phyloP scores from a whole-genome alignment of 2,113 vertebrate species.

The Nannospalax galili region DNA sequence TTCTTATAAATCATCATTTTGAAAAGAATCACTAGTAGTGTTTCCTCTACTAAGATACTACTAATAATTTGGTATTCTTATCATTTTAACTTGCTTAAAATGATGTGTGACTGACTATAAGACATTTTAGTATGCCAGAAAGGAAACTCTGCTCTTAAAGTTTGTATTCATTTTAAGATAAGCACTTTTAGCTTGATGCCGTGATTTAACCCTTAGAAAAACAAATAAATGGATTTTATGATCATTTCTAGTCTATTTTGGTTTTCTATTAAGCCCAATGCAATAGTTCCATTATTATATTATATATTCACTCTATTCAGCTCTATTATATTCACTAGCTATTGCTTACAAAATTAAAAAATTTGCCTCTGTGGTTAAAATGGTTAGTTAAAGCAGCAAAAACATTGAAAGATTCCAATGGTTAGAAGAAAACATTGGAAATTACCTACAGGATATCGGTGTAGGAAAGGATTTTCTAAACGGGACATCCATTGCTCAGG shows the following conservation, averaged over 20 bases:
- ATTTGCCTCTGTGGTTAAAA: not conserved
- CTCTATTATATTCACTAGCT: not conserved
- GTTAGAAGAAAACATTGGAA: no score
- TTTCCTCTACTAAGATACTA: not conserved
- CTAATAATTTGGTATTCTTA: not conserved
- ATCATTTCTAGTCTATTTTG: not conserved
- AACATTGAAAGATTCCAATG: not conserved
- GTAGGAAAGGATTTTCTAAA: no score
- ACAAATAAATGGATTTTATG: slow-evolving; percentile 10
- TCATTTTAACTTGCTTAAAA: slow-evolving; percentile 43
- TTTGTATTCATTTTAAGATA: slow-evolving; percentile 25
- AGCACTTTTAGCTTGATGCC: not conserved
- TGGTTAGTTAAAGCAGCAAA: not conserved
- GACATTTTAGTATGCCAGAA: not conserved
- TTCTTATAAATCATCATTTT: slow-evolving; percentile 27
- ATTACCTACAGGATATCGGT: no score
- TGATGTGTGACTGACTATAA: not conserved
- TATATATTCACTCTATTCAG: no score
- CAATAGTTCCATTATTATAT: not conserved
- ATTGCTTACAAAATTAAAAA: not conserved
- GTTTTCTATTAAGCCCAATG: not conserved
- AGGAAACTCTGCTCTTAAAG: not conserved
- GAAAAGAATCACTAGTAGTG: not conserved
- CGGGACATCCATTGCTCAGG: no score
- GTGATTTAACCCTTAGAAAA: not conserved